Base-by-base conservation (phyloP, 2,113 vertebrate genomes). In the Leucosticte australis region DNA sequence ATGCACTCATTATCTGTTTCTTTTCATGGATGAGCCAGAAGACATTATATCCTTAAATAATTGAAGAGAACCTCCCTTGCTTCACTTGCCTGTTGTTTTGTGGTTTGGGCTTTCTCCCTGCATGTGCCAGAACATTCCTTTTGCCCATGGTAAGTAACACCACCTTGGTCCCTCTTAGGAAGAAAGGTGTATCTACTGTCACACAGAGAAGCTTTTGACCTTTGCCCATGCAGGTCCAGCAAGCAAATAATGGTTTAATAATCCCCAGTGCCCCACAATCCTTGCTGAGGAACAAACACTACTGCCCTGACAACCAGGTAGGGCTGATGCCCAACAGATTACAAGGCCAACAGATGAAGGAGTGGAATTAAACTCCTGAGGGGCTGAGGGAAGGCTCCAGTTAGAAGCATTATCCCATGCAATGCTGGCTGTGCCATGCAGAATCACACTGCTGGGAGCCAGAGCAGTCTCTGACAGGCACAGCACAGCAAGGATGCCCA, bases 21-120 rank as follows among this genome's bases (percentile, higher is more conserved):
- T 53, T 53, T 30, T n/a, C 15, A 6, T 20, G 60, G 31, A 41
- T 56, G 22, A 46, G 67, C 17, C 27, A 74, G 49, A 64, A 52
- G 30, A 53, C 37, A 53, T 20, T 15, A 10, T 10, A 47, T 14
- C 9, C 31, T 65, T 31, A 52, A 7, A 16, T 15, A 52, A 88
- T 2, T 24, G 3, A 31, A 75, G 71, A 76, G 37, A 80, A 26
- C 2, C 10, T 28, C 21, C 18, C 44, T 57, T 47, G 15, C 28
- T 88, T 71, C 15, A 20, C 52, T 70, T 89, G 64, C 20, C 11
- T 2, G 0, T 27, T 8, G 6, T 50, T 83, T 21, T 35, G 46
- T 55, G 49, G 22, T 46, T 55, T 30, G 9, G 52, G 7, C 1
- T 28, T 44, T 47, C 18, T 17, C 22, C n/a, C 30, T 1, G 0